A percentile compares a stretch with the other conserved stretches of the same genome.
phyloP scores from a whole-genome alignment of 1,140 invertebrate genomes.

The Coptotermes formosanus region DNA sequence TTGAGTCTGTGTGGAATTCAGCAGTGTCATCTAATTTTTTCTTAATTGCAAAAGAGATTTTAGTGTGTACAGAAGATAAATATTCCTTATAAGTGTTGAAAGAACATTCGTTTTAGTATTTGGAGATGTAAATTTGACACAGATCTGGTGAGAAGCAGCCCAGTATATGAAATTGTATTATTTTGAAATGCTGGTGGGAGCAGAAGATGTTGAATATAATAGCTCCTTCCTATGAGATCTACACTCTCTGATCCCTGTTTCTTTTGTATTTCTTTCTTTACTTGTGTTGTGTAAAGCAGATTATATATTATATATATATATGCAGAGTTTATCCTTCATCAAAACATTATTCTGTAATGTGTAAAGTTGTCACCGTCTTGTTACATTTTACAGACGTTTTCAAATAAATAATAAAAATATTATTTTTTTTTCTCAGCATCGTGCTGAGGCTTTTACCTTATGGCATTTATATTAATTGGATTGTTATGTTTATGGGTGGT shows the following conservation, averaged over 20 bases:
- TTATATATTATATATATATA: conserved; percentile 30
- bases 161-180: conserved; percentile 1
- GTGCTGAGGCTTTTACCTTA: neutral
- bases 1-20: neutral
- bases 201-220: conserved; percentile 9
- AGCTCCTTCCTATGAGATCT: neutral
- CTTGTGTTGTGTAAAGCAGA: conserved; percentile 32
- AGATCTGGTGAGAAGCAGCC: neutral
- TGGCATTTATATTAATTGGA: neutral
- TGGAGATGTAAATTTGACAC: neutral
- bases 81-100: conserved; percentile 10
- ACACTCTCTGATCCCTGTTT: neutral
- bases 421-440: conserved; percentile 22
- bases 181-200: neutral
- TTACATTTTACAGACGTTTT: conserved; percentile 34
- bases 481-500: neutral
- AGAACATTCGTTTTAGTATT: neutral
- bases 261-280: conserved; percentile 30
- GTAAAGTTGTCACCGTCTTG: conserved; percentile 32
- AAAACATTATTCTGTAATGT: conserved; percentile 21
- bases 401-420: conserved; percentile 30
- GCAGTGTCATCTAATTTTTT: neutral
- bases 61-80: conserved; percentile 12
- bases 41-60: conserved; percentile 9
- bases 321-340: conserved; percentile 31